Percentiles rank a stretch among this genome's conserved stretches.
These are phyloP conservation scores for Siniperca obscura DNA, from an alignment of 2,797 vertebrate genomes.

Conservation along the genomic window DNA sequence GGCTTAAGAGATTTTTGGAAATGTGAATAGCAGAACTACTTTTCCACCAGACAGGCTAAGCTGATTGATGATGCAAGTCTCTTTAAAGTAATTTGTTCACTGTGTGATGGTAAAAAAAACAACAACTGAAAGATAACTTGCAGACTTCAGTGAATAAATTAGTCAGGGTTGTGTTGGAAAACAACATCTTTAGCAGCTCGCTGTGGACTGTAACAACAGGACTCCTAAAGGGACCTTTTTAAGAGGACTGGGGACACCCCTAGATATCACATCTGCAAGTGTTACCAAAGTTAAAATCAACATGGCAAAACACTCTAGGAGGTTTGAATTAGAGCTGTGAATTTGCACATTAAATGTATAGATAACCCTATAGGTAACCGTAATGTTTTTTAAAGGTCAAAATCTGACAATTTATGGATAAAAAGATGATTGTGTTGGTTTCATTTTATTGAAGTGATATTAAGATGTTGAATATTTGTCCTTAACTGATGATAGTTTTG, in stretches of 20 bases:
- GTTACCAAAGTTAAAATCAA: neutral
- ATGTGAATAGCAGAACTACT: neutral
- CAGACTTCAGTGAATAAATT: conserved; percentile 3
- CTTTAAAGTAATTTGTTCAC: conserved; percentile 7
- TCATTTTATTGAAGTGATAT: neutral
- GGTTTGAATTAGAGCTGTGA: too few species aligned
- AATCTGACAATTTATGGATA: too few species aligned
- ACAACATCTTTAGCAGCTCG: neutral
- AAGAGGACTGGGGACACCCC: neutral
- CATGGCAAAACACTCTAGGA: too few species aligned
- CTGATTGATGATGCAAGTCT: conserved; percentile 13
- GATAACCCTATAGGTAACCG: too few species aligned
- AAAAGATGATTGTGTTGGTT: too few species aligned
- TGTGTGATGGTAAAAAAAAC: neutral
- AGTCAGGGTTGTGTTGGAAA: neutral
- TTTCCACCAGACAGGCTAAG: conserved; percentile 13
- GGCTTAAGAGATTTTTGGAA: neutral
- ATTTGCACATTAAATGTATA: too few species aligned
- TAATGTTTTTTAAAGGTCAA: too few species aligned
- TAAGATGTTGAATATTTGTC: neutral
- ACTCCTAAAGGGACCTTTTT: conserved; percentile 1
- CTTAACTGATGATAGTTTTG: too few species aligned
- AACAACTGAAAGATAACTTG: conserved; percentile 3
- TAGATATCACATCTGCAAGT: neutral
- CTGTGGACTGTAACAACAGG: neutral